These are phyloP conservation scores for Glossosoma conforme DNA, from an alignment of 1,140 invertebrate genomes.

Conservation along the genomic window DNA sequence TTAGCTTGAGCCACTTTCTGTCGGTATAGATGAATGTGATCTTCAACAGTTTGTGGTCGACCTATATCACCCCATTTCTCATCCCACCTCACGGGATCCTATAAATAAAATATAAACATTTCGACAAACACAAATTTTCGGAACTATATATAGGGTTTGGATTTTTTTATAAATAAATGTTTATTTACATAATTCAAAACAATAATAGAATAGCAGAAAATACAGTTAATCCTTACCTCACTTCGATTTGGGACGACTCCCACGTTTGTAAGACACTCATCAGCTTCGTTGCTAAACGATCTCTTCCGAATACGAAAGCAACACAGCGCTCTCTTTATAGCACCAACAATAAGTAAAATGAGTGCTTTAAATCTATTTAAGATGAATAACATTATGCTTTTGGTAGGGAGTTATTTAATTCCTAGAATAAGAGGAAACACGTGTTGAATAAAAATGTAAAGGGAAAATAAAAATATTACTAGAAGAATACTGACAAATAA, in stretches of 20 bases:
- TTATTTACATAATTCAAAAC: too few relatives aligned
- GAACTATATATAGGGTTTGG: too few relatives aligned
- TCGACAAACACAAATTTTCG: too few relatives aligned
- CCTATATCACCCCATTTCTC: constrained; percentile 24
- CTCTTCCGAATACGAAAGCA: constrained; percentile 27
- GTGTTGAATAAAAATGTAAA: too few relatives aligned
- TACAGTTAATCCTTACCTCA: constrained; percentile 17
- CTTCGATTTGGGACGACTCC: constrained; percentile 22
- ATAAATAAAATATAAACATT: background rate
- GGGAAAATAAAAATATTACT: too few relatives aligned
- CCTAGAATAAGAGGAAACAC: too few relatives aligned
- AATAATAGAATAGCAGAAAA: constrained; percentile 3
- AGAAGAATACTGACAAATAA: too few relatives aligned
- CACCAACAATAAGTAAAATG: constrained; percentile 22
- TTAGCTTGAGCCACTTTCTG: constrained; percentile 25
- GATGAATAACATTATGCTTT: constrained; percentile 22
- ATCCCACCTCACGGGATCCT: constrained; percentile 19
- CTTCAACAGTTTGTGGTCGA: constrained; percentile 30
- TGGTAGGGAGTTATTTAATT: too few relatives aligned
- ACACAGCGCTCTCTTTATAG: constrained; percentile 25
- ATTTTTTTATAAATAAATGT: too few relatives aligned
- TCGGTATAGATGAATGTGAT: constrained; percentile 30
- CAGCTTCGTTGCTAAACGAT: constrained; percentile 22
- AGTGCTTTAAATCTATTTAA: constrained; percentile 24
- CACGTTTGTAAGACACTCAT: constrained; percentile 29